A percentile compares a stretch with the other conserved stretches of the same genome.
These are phyloP conservation scores for Helicoverpa armigera DNA, from an alignment of 1,140 invertebrate genomes.

Conservation along the genomic window DNA sequence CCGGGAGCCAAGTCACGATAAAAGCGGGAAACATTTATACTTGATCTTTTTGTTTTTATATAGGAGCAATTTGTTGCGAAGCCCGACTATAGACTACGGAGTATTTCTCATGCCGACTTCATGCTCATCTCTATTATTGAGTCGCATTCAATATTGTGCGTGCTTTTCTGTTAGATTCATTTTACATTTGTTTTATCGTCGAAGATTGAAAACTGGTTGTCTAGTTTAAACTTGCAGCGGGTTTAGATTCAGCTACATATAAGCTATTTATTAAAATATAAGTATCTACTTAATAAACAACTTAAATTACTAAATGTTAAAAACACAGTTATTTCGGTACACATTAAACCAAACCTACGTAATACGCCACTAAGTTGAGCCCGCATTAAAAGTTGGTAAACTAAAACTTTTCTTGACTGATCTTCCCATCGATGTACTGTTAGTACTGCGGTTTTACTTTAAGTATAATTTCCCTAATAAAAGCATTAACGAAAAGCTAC, in stretches of 20 bases:
- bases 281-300: too few relatives aligned
- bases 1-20: constrained; percentile 31
- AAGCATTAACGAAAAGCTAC: constrained; percentile 30
- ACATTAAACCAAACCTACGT: background rate
- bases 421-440: constrained; percentile 25
- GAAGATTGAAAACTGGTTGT: background rate
- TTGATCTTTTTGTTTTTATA: constrained; percentile 48
- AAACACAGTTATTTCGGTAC: background rate
- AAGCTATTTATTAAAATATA: too few relatives aligned
- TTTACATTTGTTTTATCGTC: background rate
- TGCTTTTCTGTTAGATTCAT: constrained; percentile 7
- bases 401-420: constrained; percentile 45
- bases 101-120: constrained; percentile 8
- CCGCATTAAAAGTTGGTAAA: constrained; percentile 52
- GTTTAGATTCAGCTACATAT: background rate
- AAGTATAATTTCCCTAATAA: constrained; percentile 37
- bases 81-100: constrained; percentile 11
- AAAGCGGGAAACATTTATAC: constrained; percentile 44
- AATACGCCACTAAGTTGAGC: background rate
- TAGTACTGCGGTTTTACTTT: background rate
- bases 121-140: constrained; percentile 42
- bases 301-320: background rate
- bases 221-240: background rate
- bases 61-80: constrained; percentile 45
- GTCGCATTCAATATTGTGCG: constrained; percentile 18